Percentiles rank a stretch among this genome's conserved stretches.
phyloP scores from a whole-genome alignment of 2,113 vertebrate species.

The Mesembrinibis cayennensis region DNA sequence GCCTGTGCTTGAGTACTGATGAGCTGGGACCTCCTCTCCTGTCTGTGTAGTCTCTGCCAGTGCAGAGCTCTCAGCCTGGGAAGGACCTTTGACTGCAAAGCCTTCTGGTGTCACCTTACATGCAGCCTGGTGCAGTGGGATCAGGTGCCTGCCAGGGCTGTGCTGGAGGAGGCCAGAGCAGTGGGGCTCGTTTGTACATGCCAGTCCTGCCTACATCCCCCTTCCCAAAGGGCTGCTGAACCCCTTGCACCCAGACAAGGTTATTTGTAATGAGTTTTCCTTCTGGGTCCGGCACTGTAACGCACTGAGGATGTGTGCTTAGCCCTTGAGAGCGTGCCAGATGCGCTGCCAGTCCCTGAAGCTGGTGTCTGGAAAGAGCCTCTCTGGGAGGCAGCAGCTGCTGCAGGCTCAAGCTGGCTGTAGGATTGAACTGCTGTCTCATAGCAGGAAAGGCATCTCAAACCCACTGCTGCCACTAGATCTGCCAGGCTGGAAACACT shows the following conservation, averaged over 20 bases:
- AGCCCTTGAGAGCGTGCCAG: neutral
- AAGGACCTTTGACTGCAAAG: neutral
- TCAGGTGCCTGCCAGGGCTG: neutral
- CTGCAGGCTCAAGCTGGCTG: neutral
- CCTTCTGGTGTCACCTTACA: conserved; percentile 20
- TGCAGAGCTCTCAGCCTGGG: neutral
- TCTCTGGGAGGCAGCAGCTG: neutral
- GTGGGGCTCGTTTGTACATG: fast-evolving
- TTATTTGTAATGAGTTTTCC: neutral
- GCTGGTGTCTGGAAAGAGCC: neutral
- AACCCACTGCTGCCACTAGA: neutral
- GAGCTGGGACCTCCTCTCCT: conserved; percentile 35
- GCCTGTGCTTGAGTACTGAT: conserved; percentile 54
- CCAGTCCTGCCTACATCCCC: fast-evolving
- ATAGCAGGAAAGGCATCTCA: neutral
- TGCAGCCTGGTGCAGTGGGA: neutral
- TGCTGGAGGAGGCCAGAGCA: fast-evolving
- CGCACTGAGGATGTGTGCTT: fast-evolving
- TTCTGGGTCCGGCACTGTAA: neutral
- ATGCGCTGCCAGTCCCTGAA: neutral
- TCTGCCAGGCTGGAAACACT: conserved; percentile 6
- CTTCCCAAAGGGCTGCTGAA: neutral
- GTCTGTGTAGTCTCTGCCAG: neutral
- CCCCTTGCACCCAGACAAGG: neutral
- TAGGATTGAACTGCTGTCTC: conserved; percentile 47